phyloP scores from a whole-genome alignment of 2,888 invertebrate species.

The Phytoseiulus persimilis region DNA sequence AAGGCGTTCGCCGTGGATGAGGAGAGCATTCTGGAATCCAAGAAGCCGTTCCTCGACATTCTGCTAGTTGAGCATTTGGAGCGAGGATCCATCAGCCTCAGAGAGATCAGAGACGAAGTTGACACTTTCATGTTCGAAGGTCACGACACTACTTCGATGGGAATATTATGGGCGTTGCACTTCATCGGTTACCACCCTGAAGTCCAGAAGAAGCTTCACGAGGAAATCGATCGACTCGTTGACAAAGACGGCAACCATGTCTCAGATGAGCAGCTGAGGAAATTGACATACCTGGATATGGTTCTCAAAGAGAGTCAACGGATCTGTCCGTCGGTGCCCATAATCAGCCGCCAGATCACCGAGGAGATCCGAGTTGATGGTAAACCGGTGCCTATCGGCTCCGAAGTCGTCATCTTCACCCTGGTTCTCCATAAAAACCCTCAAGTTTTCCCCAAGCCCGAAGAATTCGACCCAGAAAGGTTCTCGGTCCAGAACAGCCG shows the following conservation, averaged over 20 bases:
- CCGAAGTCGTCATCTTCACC: not conserved
- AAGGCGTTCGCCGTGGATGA: not conserved
- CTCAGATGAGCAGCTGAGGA: conserved; percentile 45
- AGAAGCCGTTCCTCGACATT: conserved; percentile 17
- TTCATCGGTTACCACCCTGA: conserved; percentile 45
- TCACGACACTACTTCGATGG: conserved; percentile 46
- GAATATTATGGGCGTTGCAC: conserved; percentile 44
- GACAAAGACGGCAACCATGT: conserved; percentile 22
- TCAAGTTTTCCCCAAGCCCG: not conserved
- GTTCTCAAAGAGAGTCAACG: conserved; percentile 50
- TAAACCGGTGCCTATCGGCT: not conserved
- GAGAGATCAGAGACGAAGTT: conserved; percentile 48
- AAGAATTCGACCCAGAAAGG: conserved; percentile 12
- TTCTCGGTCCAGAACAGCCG: not conserved
- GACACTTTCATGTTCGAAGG: conserved; percentile 48
- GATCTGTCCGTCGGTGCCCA: conserved; percentile 50
- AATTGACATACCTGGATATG: conserved; percentile 49
- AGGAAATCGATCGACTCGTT: conserved; percentile 41
- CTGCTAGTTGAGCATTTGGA: conserved; percentile 10
- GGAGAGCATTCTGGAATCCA: not conserved
- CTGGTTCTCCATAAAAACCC: not conserved
- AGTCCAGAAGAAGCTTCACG: conserved; percentile 41
- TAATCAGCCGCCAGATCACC: conserved; percentile 47
- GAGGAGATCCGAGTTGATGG: conserved; percentile 46
- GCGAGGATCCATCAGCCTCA: conserved; percentile 44